These are phyloP conservation scores for Selenia dentaria DNA, from an alignment of 2,888 invertebrate genomes.

Conservation along the genomic window DNA sequence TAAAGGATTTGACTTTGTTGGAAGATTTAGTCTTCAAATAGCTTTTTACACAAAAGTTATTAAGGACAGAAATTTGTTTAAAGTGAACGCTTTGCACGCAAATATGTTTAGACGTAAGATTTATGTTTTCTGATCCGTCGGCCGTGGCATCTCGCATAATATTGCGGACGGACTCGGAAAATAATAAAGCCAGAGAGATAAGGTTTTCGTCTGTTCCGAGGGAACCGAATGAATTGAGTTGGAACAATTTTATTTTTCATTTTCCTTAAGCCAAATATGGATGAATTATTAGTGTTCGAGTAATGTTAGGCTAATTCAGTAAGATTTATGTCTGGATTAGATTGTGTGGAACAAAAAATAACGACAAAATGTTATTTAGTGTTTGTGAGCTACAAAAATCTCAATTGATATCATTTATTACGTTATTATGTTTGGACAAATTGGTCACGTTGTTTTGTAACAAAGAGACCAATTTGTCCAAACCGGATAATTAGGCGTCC, in stretches of 20 bases:
- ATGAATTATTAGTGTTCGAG: constrained; percentile 58
- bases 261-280: constrained; percentile 61
- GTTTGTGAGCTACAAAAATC: no score
- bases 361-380: no score
- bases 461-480: no score
- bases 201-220: constrained; percentile 69
- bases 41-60: constrained; percentile 14
- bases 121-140: constrained; percentile 80
- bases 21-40: constrained; percentile 33
- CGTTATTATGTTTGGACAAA: no score
- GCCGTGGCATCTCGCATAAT: constrained; percentile 74
- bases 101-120: constrained; percentile 78
- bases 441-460: no score
- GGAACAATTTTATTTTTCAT: constrained; percentile 73
- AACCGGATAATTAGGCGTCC: no score
- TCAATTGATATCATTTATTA: no score
- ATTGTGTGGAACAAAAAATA: constrained; percentile 26
- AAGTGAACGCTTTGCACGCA: constrained; percentile 54
- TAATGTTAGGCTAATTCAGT: constrained; percentile 47
- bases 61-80: constrained; percentile 15
- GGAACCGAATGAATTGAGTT: constrained; percentile 65
- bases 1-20: constrained; percentile 24
- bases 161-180: constrained; percentile 75
- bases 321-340: constrained; percentile 43
- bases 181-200: constrained; percentile 75